Conservation (phyloP, 2,888 invertebrate species). For the Cheilosia urbana region DNA sequence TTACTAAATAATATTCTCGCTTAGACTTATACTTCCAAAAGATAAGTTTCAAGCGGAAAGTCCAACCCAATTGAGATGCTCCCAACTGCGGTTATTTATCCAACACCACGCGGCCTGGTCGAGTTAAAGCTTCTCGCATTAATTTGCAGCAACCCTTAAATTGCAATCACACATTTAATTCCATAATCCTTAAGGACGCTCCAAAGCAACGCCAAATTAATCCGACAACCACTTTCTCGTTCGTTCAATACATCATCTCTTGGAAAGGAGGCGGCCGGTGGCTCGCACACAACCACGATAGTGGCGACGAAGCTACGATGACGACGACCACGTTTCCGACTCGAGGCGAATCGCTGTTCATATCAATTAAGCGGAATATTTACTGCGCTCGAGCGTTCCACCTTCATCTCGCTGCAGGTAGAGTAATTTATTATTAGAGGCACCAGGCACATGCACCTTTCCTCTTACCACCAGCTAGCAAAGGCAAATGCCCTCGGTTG, state of each 20-base stretch:
- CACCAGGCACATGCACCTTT: background rate
- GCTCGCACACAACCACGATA: background rate
- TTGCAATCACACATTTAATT: background rate
- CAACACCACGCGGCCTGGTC: too few relatives aligned
- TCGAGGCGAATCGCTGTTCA: constrained; percentile 36
- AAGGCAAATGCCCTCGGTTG: constrained; percentile 6
- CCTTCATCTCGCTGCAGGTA: constrained; percentile 11
- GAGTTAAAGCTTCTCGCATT: too few relatives aligned
- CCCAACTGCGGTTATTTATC: too few relatives aligned
- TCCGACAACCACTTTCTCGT: constrained; percentile 7
- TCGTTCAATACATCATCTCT: background rate
- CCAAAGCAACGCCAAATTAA: constrained; percentile 30
- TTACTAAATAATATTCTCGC: too few relatives aligned
- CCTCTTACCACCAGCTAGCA: background rate
- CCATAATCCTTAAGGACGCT: constrained; percentile 22
- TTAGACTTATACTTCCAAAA: too few relatives aligned
- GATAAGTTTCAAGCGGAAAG: too few relatives aligned
- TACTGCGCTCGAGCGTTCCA: constrained; percentile 33
- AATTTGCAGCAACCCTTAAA: too few relatives aligned
- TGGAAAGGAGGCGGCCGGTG: background rate
- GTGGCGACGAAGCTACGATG: background rate
- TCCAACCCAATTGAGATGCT: too few relatives aligned
- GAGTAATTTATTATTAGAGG: constrained; percentile 13
- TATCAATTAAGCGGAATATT: constrained; percentile 54
- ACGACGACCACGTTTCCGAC: constrained; percentile 34